Base-by-base conservation (phyloP, 2,797 vertebrate species). In the Xerus rutilus region DNA sequence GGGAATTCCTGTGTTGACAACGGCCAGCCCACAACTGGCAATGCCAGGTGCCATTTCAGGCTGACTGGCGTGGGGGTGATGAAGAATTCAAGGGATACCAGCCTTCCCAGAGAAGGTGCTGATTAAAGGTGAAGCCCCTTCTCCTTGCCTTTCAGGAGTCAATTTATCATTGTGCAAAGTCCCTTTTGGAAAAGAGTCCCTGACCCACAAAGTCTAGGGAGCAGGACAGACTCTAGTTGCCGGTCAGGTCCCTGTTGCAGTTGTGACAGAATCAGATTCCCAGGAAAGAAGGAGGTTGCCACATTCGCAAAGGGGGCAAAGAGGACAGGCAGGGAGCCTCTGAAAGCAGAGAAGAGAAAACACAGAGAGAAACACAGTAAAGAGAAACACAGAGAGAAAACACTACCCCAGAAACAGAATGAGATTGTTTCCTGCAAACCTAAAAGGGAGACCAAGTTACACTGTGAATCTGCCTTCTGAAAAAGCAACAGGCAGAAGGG, bases 221-320 rank as follows among this genome's bases (percentile, higher is more conserved):
- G 83, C 89, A n/a, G 39, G 70, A 76, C 65, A 72, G 43, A 25
- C 73, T 21, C n/a, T 1, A 28, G 72, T 76, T 54, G 35, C 62
- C 7, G 5, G 62, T 47, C 7, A 10, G 70, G 77, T 86, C n/a
- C 54, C 57, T 0, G 2, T 20, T 10, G 77, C 76, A 83, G 84
- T 85, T 69, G 91, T 30, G 91, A 32, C 9, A 8, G 74, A 77
- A 94, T 93, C 92, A 32, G 85, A 92, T 94, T 97, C 92, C 94
- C 86, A 23, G 91, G 77, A 78, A 32, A 74, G 74, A 45, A 83
- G 65, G 78, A 74, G 82, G 57, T 64, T 83, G 67, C 64, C 82
- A 28, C 89, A 59, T 85, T 94, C 76, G 45, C 45, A 65, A 81
- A 91, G 52, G 18, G 43, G 70, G 82, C 76, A 77, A 52, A 82